Evolutionary conservation across 1,140 invertebrate species (phyloP), one percentile per base, ranked within the genome.

Genomic region (Mycetomoellerius zeteki): DNA sequence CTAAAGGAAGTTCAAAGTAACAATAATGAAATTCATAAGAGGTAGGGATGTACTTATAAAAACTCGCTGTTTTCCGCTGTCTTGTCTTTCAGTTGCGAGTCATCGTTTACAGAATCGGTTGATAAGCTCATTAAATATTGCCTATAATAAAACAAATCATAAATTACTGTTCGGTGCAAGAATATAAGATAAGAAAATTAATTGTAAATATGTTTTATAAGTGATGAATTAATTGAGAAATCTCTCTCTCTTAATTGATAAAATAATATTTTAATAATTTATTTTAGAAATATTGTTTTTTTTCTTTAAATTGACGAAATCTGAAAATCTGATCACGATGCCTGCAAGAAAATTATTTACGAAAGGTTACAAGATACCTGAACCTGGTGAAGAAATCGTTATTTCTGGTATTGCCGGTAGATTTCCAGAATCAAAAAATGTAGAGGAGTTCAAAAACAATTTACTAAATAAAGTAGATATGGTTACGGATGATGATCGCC

Each of bases 391-490:
- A 81, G 98, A 98, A 90, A 96, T 99, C 73, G 97, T 98, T 47
- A 98, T 99, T 89, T 95, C 96, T 80, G 98, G 98, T 37, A 96
- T 99, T 16, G 97, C 98, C 0, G 98, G 98, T 16, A 96, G 97
- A 92, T 99, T 98, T 94, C 99, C 99, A 0, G 97, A 99, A 89
- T 98, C 97, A 0, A 96, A 97, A 56, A 98, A 98, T 92, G 96
- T 99, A 52, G 93, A 96, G 21, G 96, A 98, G 89, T 97, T 99
- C 64, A 95, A 96, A 71, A 96, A 98, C 64, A 98, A 99, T 93
- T 96, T 99, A 0, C 95, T 97, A 88, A 96, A 96, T 50, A 96
- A 97, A 93, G 96, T 97, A n/a, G 98, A 99, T 92, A 96, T 99
- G 92, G 96, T 99, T 27, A 97, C 97, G 3, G 97, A 96, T 12